phyloP scores from a whole-genome alignment of 2,797 vertebrate species.

The Brotula barbata region DNA sequence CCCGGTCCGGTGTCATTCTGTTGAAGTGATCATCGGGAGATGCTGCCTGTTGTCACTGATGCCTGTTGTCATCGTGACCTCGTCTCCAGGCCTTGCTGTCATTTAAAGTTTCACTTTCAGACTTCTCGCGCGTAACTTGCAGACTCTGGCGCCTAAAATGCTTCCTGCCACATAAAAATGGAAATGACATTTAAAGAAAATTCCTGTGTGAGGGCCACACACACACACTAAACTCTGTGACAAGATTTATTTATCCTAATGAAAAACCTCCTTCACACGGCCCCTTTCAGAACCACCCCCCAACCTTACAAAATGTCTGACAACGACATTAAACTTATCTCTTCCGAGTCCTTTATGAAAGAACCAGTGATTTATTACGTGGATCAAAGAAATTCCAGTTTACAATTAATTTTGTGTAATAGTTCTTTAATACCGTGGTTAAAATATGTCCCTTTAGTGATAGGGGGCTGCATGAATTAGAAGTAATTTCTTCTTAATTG shows the following conservation, averaged over 20 bases:
- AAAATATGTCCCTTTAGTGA: conserved; percentile 85
- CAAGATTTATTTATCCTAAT: conserved; percentile 61
- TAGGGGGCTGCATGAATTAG: conserved; percentile 86
- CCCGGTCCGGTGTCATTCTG: conserved; percentile 35
- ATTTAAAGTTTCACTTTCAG: conserved; percentile 14
- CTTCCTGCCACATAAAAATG: conserved; percentile 39
- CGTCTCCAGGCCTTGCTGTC: conserved; percentile 16
- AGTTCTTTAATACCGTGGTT: conserved; percentile 76
- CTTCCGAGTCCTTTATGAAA: conserved; percentile 71
- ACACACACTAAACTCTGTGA: conserved; percentile 33
- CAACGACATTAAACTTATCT: conserved; percentile 74
- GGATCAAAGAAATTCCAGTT: conserved; percentile 73
- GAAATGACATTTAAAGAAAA: conserved; percentile 58
- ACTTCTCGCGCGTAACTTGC: conserved; percentile 3
- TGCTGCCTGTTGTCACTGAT: conserved; percentile 23
- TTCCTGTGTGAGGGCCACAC: conserved; percentile 16
- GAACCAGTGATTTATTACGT: conserved; percentile 79
- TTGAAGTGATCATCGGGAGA: conserved; percentile 34
- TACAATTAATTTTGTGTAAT: conserved; percentile 84
- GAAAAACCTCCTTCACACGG: conserved; percentile 49
- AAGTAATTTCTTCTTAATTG: conserved; percentile 92
- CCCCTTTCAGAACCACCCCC: conserved; percentile 44
- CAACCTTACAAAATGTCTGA: conserved; percentile 61
- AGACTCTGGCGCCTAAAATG: conserved; percentile 4
- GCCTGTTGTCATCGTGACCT: conserved; percentile 34